Base-by-base conservation (phyloP, 1,140 invertebrate species). In the Caenorhabditis remanei region DNA sequence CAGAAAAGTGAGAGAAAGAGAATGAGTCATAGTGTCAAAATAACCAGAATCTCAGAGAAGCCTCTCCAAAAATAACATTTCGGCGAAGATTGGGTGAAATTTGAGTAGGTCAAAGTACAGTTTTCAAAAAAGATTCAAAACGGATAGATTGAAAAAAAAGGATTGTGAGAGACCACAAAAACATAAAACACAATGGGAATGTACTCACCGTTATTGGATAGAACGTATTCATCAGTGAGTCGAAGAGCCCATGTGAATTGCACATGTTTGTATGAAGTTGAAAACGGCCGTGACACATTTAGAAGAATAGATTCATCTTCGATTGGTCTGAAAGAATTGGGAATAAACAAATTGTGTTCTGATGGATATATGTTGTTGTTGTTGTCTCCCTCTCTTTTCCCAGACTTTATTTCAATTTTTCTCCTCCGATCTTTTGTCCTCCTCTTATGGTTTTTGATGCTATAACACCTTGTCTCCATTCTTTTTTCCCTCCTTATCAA, bases 221-320 rank as follows among this genome's bases (percentile, higher is more conserved):
- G 48, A 1, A 87, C 88, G 55, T 82, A 89, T 61, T 89, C 88
- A 46, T 89, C 88, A 13, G 83, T 65, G 32, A 89, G 83, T 16
- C 86, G 43, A 24, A 89, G 87, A 11, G 86, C 85, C 88, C 88
- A 89, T 63, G 88, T 88, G 84, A 89, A 89, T 50, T 83, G 83
- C 16, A 89, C 88, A 21, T 88, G 88, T 48, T 88, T 88, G 84
- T 85, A 88, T n/a, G 84, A 83, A 2, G 88, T 89, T 14, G 86
- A 83, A 84, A 89, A 89, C 41, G 88, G 88, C 3, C 43, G 87
- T 6, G 88, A 89, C 53, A 89, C 87, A 56, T 88, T 88, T 46
- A 89, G 84, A 65, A 89, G 61, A 0, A 88, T 85, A 14, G 58
- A 50, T 40, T 89, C 88, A 8, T 56, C 84, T 48, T 88, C 86